Percentiles rank a stretch among this genome's conserved stretches.
phyloP scores from a whole-genome alignment of 2,888 invertebrate genomes.

The Drosophila robusta region DNA sequence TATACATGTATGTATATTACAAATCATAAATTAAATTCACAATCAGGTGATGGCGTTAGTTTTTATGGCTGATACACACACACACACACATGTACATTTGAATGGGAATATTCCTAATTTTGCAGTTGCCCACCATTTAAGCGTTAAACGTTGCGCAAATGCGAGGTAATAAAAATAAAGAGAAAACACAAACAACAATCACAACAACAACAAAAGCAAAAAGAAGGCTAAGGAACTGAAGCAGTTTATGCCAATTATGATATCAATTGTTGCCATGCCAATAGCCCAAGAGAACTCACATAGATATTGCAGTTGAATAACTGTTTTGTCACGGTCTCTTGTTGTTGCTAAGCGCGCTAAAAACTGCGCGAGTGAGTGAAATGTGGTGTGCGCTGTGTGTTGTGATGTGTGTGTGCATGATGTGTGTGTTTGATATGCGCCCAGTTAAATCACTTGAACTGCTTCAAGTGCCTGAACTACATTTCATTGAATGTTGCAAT shows the following conservation, averaged over 20 bases:
- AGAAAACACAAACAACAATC: constrained; percentile 5
- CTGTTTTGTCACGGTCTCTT: constrained; percentile 47
- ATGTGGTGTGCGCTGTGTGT: constrained; percentile 1
- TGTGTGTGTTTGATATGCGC: constrained; percentile 18
- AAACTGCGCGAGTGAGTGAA: constrained; percentile 12
- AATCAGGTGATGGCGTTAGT: constrained; percentile 28
- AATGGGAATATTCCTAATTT: constrained; percentile 14
- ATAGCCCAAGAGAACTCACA: constrained; percentile 26
- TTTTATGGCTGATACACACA: constrained; percentile 8
- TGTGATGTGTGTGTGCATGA: constrained; percentile 11
- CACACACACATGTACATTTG: background rate
- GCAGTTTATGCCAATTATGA: constrained; percentile 70
- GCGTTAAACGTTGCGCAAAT: constrained; percentile 7
- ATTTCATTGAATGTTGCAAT: constrained; percentile 53
- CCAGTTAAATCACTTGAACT: constrained; percentile 45
- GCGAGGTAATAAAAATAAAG: constrained; percentile 7
- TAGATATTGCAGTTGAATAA: constrained; percentile 58
- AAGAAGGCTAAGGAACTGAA: constrained; percentile 33
- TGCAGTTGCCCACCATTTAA: constrained; percentile 11
- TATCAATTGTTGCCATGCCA: constrained; percentile 67
- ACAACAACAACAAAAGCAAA: background rate
- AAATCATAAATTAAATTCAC: constrained; percentile 30
- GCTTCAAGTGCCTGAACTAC: constrained; percentile 32
- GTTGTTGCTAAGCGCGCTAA: constrained; percentile 50
- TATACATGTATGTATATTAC: constrained; percentile 1